phyloP scores from a whole-genome alignment of 2,888 invertebrate species.

The Sympetrum striolatum region DNA sequence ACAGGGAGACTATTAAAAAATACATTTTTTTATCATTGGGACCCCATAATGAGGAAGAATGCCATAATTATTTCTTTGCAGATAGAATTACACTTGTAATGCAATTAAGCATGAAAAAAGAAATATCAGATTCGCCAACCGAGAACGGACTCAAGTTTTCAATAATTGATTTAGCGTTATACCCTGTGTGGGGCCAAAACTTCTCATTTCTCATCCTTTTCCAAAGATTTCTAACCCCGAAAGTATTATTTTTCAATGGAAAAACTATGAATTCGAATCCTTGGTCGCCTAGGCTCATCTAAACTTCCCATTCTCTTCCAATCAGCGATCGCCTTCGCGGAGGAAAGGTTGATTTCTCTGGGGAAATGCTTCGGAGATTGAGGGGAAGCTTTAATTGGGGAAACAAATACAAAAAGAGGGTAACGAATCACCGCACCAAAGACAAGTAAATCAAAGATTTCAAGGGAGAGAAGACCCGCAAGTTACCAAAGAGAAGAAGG shows the following conservation, averaged over 20 bases:
- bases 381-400: background rate
- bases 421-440: background rate
- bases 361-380: background rate
- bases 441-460: background rate
- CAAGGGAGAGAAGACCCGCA: background rate
- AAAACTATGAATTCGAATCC: background rate
- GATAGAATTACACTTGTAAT: too few species aligned
- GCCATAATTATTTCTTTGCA: too few species aligned
- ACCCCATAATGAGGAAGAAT: too few species aligned
- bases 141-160: too few species aligned
- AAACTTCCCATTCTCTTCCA: background rate
- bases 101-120: too few species aligned
- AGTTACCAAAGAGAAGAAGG: background rate
- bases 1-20: too few species aligned
- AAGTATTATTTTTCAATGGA: background rate
- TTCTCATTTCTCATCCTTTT: background rate
- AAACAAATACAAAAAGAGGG: background rate
- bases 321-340: background rate
- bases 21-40: too few species aligned
- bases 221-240: background rate
- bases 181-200: background rate
- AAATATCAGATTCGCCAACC: too few species aligned
- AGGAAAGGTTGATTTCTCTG: background rate
- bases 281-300: background rate
- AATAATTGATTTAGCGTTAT: too few species aligned